Conservation (phyloP, 2,888 invertebrate genomes). For the Chydorus sphaericus region DNA sequence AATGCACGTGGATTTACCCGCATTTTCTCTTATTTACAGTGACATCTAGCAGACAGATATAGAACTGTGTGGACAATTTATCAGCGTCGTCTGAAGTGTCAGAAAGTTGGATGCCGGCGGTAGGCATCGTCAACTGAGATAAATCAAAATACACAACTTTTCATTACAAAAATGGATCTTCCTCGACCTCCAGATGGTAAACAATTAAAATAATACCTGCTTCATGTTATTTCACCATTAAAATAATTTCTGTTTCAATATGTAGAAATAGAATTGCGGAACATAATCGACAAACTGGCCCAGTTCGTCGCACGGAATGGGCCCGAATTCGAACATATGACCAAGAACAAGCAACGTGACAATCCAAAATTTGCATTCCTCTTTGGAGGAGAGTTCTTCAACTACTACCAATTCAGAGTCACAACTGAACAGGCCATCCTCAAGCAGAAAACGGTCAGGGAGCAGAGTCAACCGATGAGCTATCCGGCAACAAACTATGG, state of each 20-base stretch:
- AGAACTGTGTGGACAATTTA: no score
- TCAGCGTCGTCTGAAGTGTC: no score
- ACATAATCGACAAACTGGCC: slow-evolving; percentile 96
- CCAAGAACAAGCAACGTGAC: slow-evolving; percentile 93
- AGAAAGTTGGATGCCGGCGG: no score
- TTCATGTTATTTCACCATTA: background rate
- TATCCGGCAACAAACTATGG: slow-evolving; percentile 9
- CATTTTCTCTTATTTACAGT: no score
- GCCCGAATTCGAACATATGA: slow-evolving; percentile 98
- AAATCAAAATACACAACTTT: no score
- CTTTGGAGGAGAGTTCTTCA: slow-evolving; percentile 88
- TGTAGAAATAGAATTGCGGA: slow-evolving; percentile 81
- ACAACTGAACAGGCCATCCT: slow-evolving; percentile 77
- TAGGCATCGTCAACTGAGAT: no score
- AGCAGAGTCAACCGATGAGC: slow-evolving; percentile 18
- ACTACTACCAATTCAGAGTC: slow-evolving; percentile 94
- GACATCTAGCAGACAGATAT: no score
- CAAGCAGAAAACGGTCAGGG: slow-evolving; percentile 25
- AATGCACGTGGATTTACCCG: no score
- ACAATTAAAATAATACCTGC: background rate
- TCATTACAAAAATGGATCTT: background rate
- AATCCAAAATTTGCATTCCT: slow-evolving; percentile 95
- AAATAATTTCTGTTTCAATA: slow-evolving; percentile 18
- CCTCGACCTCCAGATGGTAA: slow-evolving; percentile 10
- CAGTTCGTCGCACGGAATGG: slow-evolving; percentile 72